Conservation (phyloP, 2,888 invertebrate species). For the Neoitamus cyanurus region DNA sequence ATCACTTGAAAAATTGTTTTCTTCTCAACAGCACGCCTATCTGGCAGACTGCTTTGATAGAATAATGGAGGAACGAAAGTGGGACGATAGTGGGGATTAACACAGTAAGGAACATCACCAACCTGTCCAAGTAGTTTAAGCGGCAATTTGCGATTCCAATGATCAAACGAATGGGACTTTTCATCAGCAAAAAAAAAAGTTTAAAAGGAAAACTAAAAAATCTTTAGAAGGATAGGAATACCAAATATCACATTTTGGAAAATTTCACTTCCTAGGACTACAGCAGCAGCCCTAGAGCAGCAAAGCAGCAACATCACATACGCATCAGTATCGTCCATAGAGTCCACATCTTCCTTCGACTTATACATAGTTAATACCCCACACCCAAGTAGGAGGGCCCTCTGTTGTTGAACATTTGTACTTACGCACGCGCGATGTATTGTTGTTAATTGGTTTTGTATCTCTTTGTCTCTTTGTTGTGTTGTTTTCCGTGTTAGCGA, state of each 20-base stretch:
- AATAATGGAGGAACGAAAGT: slow-evolving; percentile 91
- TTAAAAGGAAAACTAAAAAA: neutral
- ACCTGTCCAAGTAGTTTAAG: neutral
- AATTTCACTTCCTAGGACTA: slow-evolving; percentile 17
- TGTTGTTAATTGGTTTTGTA: neutral
- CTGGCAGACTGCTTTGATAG: slow-evolving; percentile 90
- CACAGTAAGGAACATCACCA: slow-evolving; percentile 49
- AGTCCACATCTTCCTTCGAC: neutral
- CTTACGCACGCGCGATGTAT: neutral
- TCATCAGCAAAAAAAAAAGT: neutral
- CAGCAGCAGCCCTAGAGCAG: neutral
- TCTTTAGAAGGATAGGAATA: slow-evolving; percentile 24
- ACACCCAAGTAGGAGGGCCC: neutral
- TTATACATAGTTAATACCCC: neutral
- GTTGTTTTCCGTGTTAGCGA: neutral
- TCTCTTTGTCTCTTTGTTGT: neutral
- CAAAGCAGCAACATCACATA: neutral
- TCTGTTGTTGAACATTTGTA: slow-evolving; percentile 17
- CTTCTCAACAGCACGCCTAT: slow-evolving; percentile 61
- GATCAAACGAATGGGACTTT: neutral
- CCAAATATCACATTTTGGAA: slow-evolving; percentile 15
- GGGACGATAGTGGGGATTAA: slow-evolving; percentile 86
- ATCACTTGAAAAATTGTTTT: neutral
- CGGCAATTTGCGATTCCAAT: slow-evolving; percentile 34
- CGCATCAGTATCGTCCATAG: slow-evolving; percentile 21